Evolutionary conservation across 35 echinoderm and acorn worm genomes (phyloP).

Genomic region (Acanthaster planci): DNA sequence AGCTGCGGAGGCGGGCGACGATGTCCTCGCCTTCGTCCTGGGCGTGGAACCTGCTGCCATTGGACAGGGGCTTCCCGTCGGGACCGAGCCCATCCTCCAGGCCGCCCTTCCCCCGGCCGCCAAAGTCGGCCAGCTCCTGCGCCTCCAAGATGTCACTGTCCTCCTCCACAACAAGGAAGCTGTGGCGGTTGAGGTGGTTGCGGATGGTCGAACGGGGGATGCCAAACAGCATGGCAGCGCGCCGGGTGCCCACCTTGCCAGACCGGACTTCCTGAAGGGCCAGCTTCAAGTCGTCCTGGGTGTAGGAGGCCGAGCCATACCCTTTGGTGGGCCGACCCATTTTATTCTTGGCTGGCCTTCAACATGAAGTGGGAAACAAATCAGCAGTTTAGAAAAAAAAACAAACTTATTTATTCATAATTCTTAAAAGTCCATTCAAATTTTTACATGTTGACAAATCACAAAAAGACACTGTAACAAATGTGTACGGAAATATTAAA

Average conservation of each 20-base stretch:
- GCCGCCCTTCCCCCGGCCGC: background rate
- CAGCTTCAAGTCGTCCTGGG: conserved; percentile 88
- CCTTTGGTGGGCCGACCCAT: conserved; percentile 37
- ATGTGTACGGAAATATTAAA: too few relatives aligned
- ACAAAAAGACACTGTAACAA: too few relatives aligned
- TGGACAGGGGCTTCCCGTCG: conserved; percentile 21
- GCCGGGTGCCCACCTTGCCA: conserved; percentile 92
- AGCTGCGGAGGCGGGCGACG: conserved; percentile 39
- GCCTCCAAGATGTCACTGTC: conserved; percentile 7
- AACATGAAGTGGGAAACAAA: conserved; percentile 28
- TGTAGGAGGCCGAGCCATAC: conserved; percentile 84
- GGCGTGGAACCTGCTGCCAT: background rate
- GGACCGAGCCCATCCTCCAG: conserved; percentile 24
- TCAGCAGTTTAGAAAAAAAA: background rate
- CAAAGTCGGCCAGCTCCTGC: background rate
- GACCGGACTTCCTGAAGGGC: conserved; percentile 84
- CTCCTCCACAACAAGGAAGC: conserved; percentile 43
- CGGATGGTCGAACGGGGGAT: conserved; percentile 97
- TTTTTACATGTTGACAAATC: too few relatives aligned
- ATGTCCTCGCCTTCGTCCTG: conserved; percentile 31
- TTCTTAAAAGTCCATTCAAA: too few relatives aligned
- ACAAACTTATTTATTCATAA: background rate
- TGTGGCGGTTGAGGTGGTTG: conserved; percentile 91
- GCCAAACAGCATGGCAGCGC: conserved; percentile 94
- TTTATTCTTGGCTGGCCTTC: conserved; percentile 24